A percentile compares a stretch with the other conserved stretches of the same genome.
Evolutionary conservation across 2,113 vertebrate species (phyloP).

Genomic region (Lophura nycthemera): DNA sequence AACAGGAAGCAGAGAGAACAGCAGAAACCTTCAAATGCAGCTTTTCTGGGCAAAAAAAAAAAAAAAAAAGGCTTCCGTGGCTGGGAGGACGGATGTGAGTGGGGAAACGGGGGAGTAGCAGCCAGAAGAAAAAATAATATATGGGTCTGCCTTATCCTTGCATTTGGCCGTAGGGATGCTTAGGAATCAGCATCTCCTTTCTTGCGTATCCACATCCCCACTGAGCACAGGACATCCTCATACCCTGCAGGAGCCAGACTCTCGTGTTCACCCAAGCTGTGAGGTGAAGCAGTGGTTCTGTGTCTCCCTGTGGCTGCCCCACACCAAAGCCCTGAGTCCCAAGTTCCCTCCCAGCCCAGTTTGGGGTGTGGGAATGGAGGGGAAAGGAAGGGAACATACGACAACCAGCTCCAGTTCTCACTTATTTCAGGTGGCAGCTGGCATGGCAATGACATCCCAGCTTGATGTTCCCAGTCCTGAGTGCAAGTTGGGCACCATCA

Average conservation of each 20-base stretch:
- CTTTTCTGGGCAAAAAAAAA: constrained; percentile 3
- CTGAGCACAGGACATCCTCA: neutral
- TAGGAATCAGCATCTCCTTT: neutral
- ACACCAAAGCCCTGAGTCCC: neutral
- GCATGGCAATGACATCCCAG: neutral
- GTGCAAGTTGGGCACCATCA: rapidly evolving
- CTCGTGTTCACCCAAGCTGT: neutral
- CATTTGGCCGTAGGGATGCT: neutral
- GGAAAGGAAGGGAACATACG: neutral
- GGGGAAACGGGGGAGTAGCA: neutral
- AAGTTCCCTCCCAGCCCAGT: neutral
- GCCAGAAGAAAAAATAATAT: neutral
- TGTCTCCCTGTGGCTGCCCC: neutral
- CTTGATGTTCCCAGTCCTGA: neutral
- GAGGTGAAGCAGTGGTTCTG: neutral
- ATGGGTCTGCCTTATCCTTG: neutral
- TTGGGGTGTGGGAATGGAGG: neutral
- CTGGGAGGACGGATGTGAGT: constrained; percentile 26
- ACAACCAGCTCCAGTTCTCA: neutral
- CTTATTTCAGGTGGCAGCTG: neutral
- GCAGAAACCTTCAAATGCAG: constrained; percentile 50
- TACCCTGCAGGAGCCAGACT: neutral
- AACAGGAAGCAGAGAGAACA: constrained; percentile 59
- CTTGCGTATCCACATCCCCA: neutral
- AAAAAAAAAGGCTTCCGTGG: neutral